A percentile compares a stretch with the other conserved stretches of the same genome.
Conservation (phyloP, 2,797 vertebrate species). For the Anisognathus igniventris region DNA sequence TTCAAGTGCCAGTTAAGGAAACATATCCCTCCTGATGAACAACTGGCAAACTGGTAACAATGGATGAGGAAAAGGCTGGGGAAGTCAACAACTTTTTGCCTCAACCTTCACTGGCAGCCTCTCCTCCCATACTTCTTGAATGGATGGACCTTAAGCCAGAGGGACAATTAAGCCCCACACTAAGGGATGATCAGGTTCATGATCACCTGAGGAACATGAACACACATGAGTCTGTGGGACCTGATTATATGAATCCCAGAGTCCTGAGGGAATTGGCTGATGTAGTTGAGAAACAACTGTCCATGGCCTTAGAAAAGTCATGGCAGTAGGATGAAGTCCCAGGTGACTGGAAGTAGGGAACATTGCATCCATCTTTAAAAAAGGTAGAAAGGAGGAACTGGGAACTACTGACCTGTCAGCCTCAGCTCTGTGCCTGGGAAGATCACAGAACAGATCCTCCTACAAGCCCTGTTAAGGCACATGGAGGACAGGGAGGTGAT, state of each 20-base stretch:
- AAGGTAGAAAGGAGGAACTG: not conserved
- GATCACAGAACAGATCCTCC: not conserved
- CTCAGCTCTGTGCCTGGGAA: not conserved
- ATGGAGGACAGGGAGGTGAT: not conserved
- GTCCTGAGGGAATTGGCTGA: not conserved
- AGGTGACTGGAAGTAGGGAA: not conserved
- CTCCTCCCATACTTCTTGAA: not conserved
- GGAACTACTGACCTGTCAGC: not conserved
- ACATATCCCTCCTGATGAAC: not conserved
- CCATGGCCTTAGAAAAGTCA: not conserved
- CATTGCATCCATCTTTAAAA: not conserved
- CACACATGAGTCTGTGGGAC: rapidly evolving
- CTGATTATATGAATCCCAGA: not conserved
- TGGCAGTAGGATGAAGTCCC: not conserved
- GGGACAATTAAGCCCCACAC: not conserved
- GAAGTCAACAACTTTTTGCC: not conserved
- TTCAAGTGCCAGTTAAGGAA: not conserved
- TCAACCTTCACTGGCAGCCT: not conserved
- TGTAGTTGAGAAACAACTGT: not conserved
- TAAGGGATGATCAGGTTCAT: not conserved
- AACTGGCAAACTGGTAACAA: not conserved
- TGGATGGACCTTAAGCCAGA: not conserved
- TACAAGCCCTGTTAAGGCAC: not conserved
- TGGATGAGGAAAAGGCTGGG: rapidly evolving
- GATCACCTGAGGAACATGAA: not conserved